Base-by-base conservation (phyloP, 30 jellyfish, hydroid and myxozoan genomes). In the Hydractinia symbiolongicarpus region DNA sequence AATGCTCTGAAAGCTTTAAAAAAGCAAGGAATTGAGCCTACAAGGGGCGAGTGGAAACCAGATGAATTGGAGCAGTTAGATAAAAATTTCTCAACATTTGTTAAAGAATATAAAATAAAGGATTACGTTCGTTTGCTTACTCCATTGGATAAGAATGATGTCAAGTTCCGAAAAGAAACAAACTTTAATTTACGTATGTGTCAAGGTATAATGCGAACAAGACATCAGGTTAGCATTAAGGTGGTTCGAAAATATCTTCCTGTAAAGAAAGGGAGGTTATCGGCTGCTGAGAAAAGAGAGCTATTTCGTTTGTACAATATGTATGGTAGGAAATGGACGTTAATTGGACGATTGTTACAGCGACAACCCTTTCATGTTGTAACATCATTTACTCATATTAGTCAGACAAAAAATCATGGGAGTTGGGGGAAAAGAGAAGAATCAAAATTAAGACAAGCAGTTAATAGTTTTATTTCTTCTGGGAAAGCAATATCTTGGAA, bases 101-200 rank as follows among this genome's bases (percentile, higher is more conserved):
- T 64, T 44, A 64, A 51, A 64, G 40, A 13, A 64, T 6, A 64
- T 64, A 51, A 64, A 7, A 64, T 64, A 6, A 7, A 7, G 7
- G 74, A 64, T 51, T 64, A 64, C 4, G 9, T 51, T n/a, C 4
- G 40, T n/a, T 64, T 64, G 40, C 52, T 64, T 6, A n/a, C 19
- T 13, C 74, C 74, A 64, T 51, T 64, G 19, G 74, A 64, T 64
- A 64, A 64, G 40, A 51, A 64, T 51, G 74, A 64, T 64, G 19
- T 44, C 52, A 64, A 64, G 9, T 64, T 64, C 17, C 74, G 74
- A 7, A 64, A 64, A 4, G 40, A 44, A n/a, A n/a, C 74, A n/a
- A 64, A 13, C 40, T 64, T 64, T 13, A 64, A n/a, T 64, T 51
- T 64, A 13, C 40, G 74, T 51, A 64, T 64, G 74, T 64, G 74